phyloP scores from a whole-genome alignment of 1,140 invertebrate species.

The Ostrea denselamellosa region DNA sequence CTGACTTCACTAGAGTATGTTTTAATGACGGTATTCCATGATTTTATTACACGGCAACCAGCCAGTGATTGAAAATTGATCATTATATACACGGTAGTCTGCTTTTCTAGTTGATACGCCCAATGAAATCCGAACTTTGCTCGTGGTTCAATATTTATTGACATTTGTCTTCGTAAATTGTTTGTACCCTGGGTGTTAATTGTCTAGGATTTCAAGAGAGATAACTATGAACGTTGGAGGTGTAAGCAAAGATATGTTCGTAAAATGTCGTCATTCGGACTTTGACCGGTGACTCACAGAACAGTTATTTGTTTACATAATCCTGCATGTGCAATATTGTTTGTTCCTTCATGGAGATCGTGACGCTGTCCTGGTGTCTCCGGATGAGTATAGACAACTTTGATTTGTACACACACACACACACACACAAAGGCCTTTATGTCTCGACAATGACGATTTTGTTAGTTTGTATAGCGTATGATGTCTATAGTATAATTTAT shows the following conservation, averaged over 20 bases:
- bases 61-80: background rate
- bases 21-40: no score
- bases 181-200: background rate
- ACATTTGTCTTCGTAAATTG: background rate
- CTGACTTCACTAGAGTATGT: no score
- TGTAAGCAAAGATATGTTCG: background rate
- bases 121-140: background rate
- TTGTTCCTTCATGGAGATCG: background rate
- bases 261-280: conserved; percentile 8
- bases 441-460: background rate
- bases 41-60: no score
- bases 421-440: background rate
- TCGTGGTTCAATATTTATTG: background rate
- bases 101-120: background rate
- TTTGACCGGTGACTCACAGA: conserved; percentile 26
- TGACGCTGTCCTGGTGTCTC: no score
- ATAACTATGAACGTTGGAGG: background rate
- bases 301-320: conserved; percentile 1
- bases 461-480: background rate
- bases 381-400: background rate
- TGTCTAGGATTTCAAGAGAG: background rate
- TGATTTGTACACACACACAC: background rate
- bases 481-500: background rate
- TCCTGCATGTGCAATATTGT: conserved; percentile 27
- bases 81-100: background rate